phyloP scores from a whole-genome alignment of 2,888 invertebrate species.

The Therioaphis trifolii region DNA sequence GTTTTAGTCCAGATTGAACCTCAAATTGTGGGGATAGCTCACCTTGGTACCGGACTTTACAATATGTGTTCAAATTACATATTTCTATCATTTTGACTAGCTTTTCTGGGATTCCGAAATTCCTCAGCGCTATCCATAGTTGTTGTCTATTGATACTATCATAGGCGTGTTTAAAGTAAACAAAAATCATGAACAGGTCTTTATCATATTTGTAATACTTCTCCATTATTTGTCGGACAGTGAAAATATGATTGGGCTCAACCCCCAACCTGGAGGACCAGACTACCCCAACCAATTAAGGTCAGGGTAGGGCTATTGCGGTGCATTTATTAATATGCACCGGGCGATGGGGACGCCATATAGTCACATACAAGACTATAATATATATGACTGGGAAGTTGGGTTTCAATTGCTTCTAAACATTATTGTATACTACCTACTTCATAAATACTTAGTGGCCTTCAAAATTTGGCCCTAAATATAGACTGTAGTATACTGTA shows the following conservation, averaged over 20 bases:
- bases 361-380: too few species aligned
- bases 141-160: slow-evolving; percentile 19
- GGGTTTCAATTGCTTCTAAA: too few species aligned
- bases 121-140: slow-evolving; percentile 20
- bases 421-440: too few species aligned
- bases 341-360: too few species aligned
- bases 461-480: too few species aligned
- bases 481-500: too few species aligned
- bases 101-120: slow-evolving; percentile 32
- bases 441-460: too few species aligned
- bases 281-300: too few species aligned
- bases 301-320: too few species aligned
- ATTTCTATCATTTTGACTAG: slow-evolving; percentile 18
- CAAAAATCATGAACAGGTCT: background rate
- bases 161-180: background rate
- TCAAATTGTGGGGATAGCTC: slow-evolving; percentile 1
- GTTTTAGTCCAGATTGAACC: background rate
- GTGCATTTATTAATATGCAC: slow-evolving; percentile 4
- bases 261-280: background rate
- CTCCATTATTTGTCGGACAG: slow-evolving; percentile 13
- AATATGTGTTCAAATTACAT: slow-evolving; percentile 13
- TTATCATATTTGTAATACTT: slow-evolving; percentile 26
- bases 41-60: slow-evolving; percentile 2
- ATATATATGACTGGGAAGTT: too few species aligned
- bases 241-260: background rate